These are phyloP conservation scores for Patella caerulea DNA, from an alignment of 2,888 invertebrate genomes.

Conservation along the genomic window DNA sequence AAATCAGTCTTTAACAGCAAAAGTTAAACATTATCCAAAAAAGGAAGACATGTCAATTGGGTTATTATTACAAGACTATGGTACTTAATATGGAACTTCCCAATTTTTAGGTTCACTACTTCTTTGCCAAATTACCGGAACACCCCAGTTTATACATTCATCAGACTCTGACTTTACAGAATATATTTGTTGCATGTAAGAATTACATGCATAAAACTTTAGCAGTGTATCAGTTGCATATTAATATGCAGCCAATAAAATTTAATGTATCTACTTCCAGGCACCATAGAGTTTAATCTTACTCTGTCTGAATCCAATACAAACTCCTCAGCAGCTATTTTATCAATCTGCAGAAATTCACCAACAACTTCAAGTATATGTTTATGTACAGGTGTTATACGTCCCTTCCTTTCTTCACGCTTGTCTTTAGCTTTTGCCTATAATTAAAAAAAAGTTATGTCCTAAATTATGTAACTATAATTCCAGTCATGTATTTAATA, in stretches of 20 bases:
- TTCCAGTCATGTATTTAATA: too few relatives aligned
- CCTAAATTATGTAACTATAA: background rate
- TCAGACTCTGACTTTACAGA: too few relatives aligned
- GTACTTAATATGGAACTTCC: too few relatives aligned
- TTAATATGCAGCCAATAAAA: background rate
- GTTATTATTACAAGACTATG: too few relatives aligned
- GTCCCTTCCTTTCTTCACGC: slow-evolving; percentile 73
- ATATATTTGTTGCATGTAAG: too few relatives aligned
- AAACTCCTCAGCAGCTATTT: slow-evolving; percentile 77
- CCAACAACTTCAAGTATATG: slow-evolving; percentile 81
- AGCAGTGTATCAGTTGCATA: too few relatives aligned
- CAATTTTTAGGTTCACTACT: too few relatives aligned
- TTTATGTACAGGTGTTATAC: slow-evolving; percentile 76
- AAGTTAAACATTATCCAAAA: background rate
- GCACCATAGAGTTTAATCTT: background rate
- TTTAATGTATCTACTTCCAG: background rate
- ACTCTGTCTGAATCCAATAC: slow-evolving; percentile 79
- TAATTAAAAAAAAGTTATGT: slow-evolving; percentile 14
- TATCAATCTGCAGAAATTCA: slow-evolving; percentile 51
- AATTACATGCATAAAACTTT: too few relatives aligned
- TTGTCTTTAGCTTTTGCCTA: slow-evolving; percentile 76
- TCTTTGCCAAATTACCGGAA: too few relatives aligned
- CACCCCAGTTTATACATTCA: too few relatives aligned
- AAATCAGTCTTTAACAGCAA: too few relatives aligned
- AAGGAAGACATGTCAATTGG: background rate